Evolutionary conservation across 2,113 vertebrate genomes (phyloP).

Genomic region (Lophotis ruficrista): DNA sequence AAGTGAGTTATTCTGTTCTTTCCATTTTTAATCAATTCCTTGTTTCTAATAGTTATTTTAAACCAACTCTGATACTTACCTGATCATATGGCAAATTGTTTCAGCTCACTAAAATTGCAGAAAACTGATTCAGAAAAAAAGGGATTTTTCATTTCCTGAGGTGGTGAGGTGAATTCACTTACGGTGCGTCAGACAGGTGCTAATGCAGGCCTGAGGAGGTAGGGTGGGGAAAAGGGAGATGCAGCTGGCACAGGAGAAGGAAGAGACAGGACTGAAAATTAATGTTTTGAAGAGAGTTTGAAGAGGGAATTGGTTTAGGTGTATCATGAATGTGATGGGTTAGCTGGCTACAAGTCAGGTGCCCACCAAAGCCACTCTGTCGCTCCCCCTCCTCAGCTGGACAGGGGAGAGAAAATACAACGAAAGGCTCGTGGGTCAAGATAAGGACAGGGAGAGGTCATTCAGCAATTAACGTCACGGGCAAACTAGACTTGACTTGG

Average conservation of each 20-base stretch:
- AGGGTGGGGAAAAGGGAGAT: background rate
- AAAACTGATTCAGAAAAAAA: background rate
- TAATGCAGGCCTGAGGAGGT: background rate
- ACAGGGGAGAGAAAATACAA: too few species aligned
- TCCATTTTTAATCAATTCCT: background rate
- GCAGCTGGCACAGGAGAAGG: background rate
- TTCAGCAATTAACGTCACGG: too few species aligned
- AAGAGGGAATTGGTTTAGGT: background rate
- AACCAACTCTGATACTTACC: background rate
- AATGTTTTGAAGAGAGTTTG: background rate
- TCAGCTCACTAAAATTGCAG: background rate
- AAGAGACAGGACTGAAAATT: background rate
- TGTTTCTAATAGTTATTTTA: background rate
- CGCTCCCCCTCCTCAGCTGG: too few species aligned
- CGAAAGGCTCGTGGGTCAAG: too few species aligned
- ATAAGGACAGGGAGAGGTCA: too few species aligned
- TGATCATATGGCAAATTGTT: background rate
- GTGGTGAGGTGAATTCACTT: background rate
- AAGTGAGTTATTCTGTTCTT: background rate
- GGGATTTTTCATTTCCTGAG: background rate
- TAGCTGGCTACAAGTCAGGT: too few species aligned
- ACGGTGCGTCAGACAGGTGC: background rate
- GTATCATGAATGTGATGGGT: background rate
- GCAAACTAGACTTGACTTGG: too few species aligned
- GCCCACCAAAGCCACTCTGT: too few species aligned